These are phyloP conservation scores for Rallus limicola DNA, from an alignment of 2,113 vertebrate genomes.

Conservation along the genomic window DNA sequence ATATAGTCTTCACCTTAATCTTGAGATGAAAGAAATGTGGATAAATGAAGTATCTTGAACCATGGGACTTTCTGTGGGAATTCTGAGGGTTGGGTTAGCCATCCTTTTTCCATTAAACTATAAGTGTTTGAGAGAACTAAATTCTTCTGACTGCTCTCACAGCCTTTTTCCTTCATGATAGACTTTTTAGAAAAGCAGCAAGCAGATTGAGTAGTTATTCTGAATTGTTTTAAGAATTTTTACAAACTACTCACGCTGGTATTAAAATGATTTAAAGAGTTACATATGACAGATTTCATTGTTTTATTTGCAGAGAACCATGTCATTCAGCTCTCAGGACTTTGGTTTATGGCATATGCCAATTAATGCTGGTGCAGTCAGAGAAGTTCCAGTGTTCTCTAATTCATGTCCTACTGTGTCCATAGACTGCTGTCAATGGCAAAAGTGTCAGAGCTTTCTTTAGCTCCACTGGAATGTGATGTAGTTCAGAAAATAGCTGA, in stretches of 20 bases:
- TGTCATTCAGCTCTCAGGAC: not conserved
- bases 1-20: not conserved
- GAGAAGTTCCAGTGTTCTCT: not conserved
- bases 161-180: not conserved
- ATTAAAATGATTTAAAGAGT: not conserved
- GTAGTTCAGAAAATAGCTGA: not conserved
- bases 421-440: not conserved
- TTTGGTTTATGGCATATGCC: not conserved
- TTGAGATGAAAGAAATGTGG: not conserved
- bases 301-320: not conserved
- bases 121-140: not conserved
- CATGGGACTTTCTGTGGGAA: not conserved
- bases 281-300: not conserved
- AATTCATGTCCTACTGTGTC: not conserved
- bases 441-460: not conserved
- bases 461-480: not conserved
- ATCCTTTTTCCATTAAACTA: not conserved
- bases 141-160: not conserved
- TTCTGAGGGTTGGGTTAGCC: not conserved
- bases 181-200: not conserved
- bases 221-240: not conserved
- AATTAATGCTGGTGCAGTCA: not conserved
- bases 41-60: not conserved
- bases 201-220: not conserved
- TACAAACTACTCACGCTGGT: not conserved